Base-by-base conservation (phyloP, 2,888 invertebrate genomes). In the Pristionchus entomophagus region DNA sequence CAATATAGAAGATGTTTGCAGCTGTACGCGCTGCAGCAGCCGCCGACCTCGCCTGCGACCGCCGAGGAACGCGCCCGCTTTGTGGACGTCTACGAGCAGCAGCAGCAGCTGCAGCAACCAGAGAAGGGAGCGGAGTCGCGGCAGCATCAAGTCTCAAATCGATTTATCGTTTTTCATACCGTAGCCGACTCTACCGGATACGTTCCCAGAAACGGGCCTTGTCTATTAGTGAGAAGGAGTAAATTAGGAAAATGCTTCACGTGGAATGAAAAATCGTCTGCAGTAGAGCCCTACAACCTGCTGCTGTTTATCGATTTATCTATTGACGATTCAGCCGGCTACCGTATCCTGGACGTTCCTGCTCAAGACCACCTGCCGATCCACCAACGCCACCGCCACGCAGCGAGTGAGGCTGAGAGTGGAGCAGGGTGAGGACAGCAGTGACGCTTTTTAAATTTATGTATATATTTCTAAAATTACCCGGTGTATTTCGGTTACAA, bases 301-400 rank as follows among this genome's bases (percentile, higher is more conserved):
- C n/a, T n/a, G n/a, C n/a, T n/a, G n/a, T n/a, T n/a, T n/a, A n/a
- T n/a, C n/a, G n/a, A n/a, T n/a, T n/a, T n/a, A n/a, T n/a, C n/a
- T n/a, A n/a, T n/a, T n/a, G n/a, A n/a, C n/a, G n/a, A n/a, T n/a
- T n/a, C n/a, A n/a, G n/a, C n/a, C n/a, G n/a, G n/a, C n/a, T n/a
- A n/a, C n/a, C n/a, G 29, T 62, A 2, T 8, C 12, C 26, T 62
- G 62, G 62, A 62, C 62, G 2, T 62, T 62, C 62, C 62, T 62
- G 14, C 78, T 78, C 78, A 78, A 78, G 78, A 78, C 29, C 1
- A 78, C 49, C 29, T 45, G 49, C 29, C 45, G 49, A 29, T 49
- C 78, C 12, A 78, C 78, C 2, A 78, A 78, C 17, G 26, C 29
- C 0, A 49, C 78, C 6, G 29, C 22, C 14, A 38, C n/a, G 14